Conservation (phyloP, 1,140 invertebrate species). For the Calephelis virginiensis region DNA sequence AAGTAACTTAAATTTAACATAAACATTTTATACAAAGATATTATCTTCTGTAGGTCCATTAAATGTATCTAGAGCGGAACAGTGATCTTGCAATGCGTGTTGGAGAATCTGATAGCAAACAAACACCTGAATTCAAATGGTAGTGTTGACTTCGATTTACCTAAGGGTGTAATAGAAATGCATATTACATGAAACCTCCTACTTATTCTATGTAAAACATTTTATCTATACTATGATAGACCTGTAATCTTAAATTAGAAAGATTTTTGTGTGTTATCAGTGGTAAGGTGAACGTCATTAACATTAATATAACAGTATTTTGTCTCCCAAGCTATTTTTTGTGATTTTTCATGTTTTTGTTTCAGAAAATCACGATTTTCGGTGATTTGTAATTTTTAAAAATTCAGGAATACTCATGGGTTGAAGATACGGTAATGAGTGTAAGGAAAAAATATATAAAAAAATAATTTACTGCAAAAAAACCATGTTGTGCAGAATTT, state of each 20-base stretch:
- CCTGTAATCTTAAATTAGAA: background rate
- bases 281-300: too few species aligned
- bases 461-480: too few species aligned
- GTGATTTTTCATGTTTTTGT: too few species aligned
- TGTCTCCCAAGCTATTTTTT: too few species aligned
- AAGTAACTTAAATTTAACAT: background rate
- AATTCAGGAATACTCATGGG: too few species aligned
- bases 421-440: too few species aligned
- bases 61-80: slow-evolving; percentile 24
- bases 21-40: slow-evolving; percentile 2
- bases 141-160: slow-evolving; percentile 23
- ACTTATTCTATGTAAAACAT: slow-evolving; percentile 30
- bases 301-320: too few species aligned
- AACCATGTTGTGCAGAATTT: too few species aligned
- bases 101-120: slow-evolving; percentile 32
- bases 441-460: too few species aligned
- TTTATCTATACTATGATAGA: slow-evolving; percentile 25
- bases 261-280: too few species aligned
- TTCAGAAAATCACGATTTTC: too few species aligned
- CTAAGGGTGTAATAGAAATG: slow-evolving; percentile 28
- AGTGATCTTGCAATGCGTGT: slow-evolving; percentile 25
- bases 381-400: too few species aligned
- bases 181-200: slow-evolving; percentile 36
- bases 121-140: slow-evolving; percentile 30
- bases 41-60: slow-evolving; percentile 14